Percentiles rank a stretch among this genome's conserved stretches.
Evolutionary conservation across 2,113 vertebrate species (phyloP).

Genomic region (Desmodus rotundus): DNA sequence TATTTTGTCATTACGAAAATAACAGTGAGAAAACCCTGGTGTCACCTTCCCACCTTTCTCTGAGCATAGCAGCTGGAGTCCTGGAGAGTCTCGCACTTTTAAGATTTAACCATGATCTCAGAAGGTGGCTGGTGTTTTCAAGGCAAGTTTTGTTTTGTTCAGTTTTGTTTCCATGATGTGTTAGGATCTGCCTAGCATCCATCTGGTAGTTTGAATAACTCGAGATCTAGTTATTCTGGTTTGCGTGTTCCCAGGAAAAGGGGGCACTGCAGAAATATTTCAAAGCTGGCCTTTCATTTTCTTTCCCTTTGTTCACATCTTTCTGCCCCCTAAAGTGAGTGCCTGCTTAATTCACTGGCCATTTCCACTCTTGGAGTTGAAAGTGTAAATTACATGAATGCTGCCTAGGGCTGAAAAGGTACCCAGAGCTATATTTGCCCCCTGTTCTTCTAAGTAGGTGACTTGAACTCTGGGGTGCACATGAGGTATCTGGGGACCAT

Average conservation of each 20-base stretch:
- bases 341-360: not conserved
- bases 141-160: conserved; percentile 56
- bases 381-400: conserved; percentile 11
- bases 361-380: not conserved
- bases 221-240: conserved; percentile 49
- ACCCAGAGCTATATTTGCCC: not conserved
- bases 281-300: not conserved
- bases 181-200: conserved; percentile 28
- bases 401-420: not conserved
- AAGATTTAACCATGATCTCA: conserved; percentile 39
- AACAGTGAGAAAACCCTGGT: not conserved
- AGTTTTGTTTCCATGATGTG: conserved; percentile 49
- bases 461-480: not conserved
- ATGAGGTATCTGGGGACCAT: not conserved
- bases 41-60: not conserved
- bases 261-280: not conserved
- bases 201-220: not conserved
- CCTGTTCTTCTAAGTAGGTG: not conserved
- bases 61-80: not conserved
- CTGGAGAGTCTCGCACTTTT: not conserved
- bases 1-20: conserved; percentile 20
- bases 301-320: not conserved
- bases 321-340: not conserved
- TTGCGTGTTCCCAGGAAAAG: conserved; percentile 22
- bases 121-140: conserved; percentile 34